phyloP scores from a whole-genome alignment of 2,797 vertebrate species.

The Peromyscus nudipes region DNA sequence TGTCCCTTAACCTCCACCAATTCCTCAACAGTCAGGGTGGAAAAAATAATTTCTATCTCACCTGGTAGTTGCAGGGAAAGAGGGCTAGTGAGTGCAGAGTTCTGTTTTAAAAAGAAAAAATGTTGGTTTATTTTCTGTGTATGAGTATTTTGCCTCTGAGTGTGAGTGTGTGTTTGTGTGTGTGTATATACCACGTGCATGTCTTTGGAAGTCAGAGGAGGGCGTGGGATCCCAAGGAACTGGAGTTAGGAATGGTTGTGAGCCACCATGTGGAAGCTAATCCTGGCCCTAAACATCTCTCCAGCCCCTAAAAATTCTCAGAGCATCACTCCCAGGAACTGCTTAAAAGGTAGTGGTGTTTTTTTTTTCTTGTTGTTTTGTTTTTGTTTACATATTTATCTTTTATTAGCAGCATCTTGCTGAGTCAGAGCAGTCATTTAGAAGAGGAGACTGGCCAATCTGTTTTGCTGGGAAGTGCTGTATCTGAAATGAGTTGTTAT shows the following conservation, averaged over 20 bases:
- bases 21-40: neutral
- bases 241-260: neutral
- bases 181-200: neutral
- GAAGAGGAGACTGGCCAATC: neutral
- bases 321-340: neutral
- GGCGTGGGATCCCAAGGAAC: accelerated
- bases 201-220: neutral
- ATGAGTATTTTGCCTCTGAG: neutral
- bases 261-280: neutral
- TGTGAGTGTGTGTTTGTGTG: no score
- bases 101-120: neutral
- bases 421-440: slow-evolving; percentile 28
- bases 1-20: neutral
- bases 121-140: neutral
- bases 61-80: neutral
- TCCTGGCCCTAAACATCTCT: neutral
- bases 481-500: neutral
- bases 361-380: neutral
- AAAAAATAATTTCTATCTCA: neutral
- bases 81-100: neutral
- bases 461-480: neutral
- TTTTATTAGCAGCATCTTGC: neutral
- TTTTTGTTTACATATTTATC: neutral
- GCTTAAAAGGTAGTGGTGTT: neutral
- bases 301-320: neutral